Percentiles rank a stretch among this genome's conserved stretches.
Evolutionary conservation across 2,888 invertebrate species (phyloP).

Genomic region (Synanthedon formicaeformis): DNA sequence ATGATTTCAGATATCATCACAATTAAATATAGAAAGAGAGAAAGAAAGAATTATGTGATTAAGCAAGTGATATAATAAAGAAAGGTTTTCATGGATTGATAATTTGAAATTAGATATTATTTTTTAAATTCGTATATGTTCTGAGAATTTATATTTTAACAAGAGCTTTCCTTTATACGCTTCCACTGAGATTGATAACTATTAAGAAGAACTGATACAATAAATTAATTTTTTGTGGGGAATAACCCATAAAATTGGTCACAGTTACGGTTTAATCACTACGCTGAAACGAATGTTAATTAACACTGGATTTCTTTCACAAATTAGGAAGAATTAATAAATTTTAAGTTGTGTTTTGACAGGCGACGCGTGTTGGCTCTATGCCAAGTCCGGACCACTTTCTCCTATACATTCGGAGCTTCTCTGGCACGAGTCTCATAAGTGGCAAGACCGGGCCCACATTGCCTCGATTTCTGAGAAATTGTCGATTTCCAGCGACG

Average conservation of each 20-base stretch:
- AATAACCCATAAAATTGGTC: slow-evolving; percentile 9
- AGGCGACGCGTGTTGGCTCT: slow-evolving; percentile 35
- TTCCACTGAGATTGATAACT: no score
- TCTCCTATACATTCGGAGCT: slow-evolving; percentile 41
- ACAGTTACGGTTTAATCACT: slow-evolving; percentile 36
- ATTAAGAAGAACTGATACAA: neutral
- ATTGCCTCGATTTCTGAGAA: slow-evolving; percentile 58
- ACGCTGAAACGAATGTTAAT: slow-evolving; percentile 58
- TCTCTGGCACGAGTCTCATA: slow-evolving; percentile 12
- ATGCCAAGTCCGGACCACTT: slow-evolving; percentile 34
- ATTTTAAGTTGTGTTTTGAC: slow-evolving; percentile 41
- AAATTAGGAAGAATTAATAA: slow-evolving; percentile 56
- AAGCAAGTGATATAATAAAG: no score
- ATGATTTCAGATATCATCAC: no score
- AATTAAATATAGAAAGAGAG: no score
- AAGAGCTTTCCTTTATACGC: no score
- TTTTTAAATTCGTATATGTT: no score
- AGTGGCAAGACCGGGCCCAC: slow-evolving; percentile 35
- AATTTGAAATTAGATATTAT: no score
- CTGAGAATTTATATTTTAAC: no score
- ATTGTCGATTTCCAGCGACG: slow-evolving; percentile 48
- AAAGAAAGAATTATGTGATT: no score
- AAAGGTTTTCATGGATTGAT: no score
- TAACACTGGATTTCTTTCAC: slow-evolving; percentile 47
- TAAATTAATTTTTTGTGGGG: slow-evolving; percentile 9